phyloP scores from a whole-genome alignment of 2,888 invertebrate genomes.

The Apantesis nais region DNA sequence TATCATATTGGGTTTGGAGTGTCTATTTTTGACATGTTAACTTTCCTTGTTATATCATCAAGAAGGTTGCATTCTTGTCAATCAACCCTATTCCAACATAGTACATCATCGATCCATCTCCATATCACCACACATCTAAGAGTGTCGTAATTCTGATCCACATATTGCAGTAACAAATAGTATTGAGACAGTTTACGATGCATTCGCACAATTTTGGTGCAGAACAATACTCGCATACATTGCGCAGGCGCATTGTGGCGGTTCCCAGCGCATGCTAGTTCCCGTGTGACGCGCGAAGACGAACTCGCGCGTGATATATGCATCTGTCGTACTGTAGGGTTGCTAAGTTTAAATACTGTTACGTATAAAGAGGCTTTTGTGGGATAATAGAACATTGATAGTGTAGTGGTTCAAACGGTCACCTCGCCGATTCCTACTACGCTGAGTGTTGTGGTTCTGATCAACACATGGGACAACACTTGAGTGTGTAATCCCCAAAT shows the following conservation, averaged over 20 bases:
- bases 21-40: no score
- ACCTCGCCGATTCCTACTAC: no score
- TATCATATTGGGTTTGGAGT: no score
- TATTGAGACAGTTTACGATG: conserved; percentile 18
- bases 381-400: no score
- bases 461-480: no score
- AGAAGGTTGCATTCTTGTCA: neutral
- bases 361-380: no score
- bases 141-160: conserved; percentile 8
- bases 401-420: no score
- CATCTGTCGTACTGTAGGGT: conserved; percentile 25
- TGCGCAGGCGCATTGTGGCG: conserved; percentile 52
- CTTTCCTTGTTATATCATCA: no score
- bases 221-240: conserved; percentile 54
- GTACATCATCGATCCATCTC: neutral
- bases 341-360: conserved; percentile 14
- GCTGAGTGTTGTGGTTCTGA: no score
- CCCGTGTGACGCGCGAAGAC: conserved; percentile 36
- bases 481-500: no score
- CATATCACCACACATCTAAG: neutral
- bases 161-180: conserved; percentile 6
- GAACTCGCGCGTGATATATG: conserved; percentile 15
- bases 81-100: neutral
- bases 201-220: conserved; percentile 47
- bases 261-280: conserved; percentile 41